Base-by-base conservation (phyloP, 2,888 invertebrate species). In the Cynaeus angustus region DNA sequence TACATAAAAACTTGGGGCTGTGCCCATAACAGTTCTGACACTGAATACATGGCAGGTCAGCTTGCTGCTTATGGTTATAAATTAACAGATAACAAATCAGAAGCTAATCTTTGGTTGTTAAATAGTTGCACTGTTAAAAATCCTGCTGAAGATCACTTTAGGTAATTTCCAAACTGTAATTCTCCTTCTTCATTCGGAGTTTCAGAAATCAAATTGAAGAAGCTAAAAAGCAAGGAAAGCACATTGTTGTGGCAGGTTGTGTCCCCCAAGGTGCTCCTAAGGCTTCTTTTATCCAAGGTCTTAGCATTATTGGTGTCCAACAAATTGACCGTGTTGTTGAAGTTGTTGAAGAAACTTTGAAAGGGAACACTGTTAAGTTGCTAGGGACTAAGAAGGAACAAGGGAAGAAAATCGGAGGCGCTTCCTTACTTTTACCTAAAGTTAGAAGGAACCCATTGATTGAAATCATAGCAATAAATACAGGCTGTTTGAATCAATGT, bases 101-200 rank as follows among this genome's bases (percentile, higher is more conserved):
- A 88, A 8, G 98, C 99, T 0, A 94, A 98, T 84, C 86, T 99
- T 28, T 98, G 98, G 98, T 86, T 99, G 8, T 87, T 99, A 12
- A 99, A 99, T 85, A 97, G 97, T 56, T 99, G 99, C 83, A 99
- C 99, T 0, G 99, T 99, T 0, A 99, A 99, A 85, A 98, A 92
- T 83, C 99, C 99, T 0, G 94, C 98, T 0, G 99, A 99, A 83
- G 97, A 97, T 82, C 95, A 98, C 86, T 93, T 98, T 86, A 91
- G 90, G 90, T 90, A 73, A 21, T 21, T 4, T 21, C 21, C 21
- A 1, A 21, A 21, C 4, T 21, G 21, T 21, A 4, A 21, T 21
- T 21, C 21, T 3, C 21, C 4, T 3, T 21, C 21, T 21, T 21
- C 21, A 21, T 21, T 21, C 4, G 21, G 21, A 21, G 4, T 83